Evolutionary conservation across 2,797 vertebrate genomes (phyloP).

Genomic region (Sardinella longiceps): DNA sequence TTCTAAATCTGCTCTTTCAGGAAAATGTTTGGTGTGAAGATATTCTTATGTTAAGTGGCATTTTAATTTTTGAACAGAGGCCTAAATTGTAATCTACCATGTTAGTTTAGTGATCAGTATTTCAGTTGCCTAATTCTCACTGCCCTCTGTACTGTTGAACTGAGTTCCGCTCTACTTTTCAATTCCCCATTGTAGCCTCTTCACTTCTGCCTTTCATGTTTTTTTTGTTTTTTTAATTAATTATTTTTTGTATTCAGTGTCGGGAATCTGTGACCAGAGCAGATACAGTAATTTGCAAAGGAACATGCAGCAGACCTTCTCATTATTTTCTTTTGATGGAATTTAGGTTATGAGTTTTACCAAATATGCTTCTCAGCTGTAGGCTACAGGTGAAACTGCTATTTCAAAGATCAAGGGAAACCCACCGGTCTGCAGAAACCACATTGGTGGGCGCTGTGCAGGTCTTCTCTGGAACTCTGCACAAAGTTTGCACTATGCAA

Average conservation of each 20-base stretch:
- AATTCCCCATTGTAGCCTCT: not conserved
- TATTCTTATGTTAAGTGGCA: not conserved
- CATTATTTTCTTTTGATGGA: not conserved
- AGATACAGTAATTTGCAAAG: not conserved
- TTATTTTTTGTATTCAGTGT: not conserved
- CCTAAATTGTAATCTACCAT: not conserved
- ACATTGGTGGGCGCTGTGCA: not conserved
- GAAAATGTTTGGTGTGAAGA: too few relatives aligned
- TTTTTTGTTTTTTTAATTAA: not conserved
- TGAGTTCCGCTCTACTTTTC: not conserved
- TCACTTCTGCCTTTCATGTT: not conserved
- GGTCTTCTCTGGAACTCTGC: not conserved
- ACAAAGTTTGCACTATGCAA: not conserved
- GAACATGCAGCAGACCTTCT: not conserved
- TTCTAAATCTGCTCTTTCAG: not conserved
- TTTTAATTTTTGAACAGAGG: not conserved
- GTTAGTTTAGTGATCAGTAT: not conserved
- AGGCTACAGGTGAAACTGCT: not conserved
- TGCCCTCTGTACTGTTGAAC: not conserved
- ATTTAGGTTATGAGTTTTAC: not conserved
- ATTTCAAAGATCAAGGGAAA: not conserved
- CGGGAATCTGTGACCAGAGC: not conserved
- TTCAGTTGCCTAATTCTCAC: not conserved
- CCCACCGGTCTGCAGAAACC: not conserved
- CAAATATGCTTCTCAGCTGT: not conserved